Evolutionary conservation across 2,797 vertebrate species (phyloP).

Genomic region (Huso huso): DNA sequence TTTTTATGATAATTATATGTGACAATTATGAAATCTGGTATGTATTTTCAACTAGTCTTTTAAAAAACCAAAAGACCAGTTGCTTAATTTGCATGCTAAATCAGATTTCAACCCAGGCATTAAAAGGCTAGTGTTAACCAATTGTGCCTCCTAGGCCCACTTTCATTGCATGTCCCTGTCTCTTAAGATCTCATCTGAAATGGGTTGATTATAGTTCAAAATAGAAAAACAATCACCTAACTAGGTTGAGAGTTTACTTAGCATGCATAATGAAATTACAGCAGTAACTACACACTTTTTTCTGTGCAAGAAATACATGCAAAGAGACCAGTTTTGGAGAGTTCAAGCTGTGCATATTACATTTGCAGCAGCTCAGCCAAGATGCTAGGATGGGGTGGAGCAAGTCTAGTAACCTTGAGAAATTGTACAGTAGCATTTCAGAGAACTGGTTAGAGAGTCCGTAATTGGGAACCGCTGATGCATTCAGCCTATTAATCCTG

Average conservation of each 20-base stretch:
- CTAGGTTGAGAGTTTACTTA: too few relatives aligned
- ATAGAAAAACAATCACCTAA: too few relatives aligned
- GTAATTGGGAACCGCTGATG: slow-evolving; percentile 9
- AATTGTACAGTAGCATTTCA: background rate
- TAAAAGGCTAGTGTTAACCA: too few relatives aligned
- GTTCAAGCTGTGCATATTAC: background rate
- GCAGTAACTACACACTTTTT: background rate
- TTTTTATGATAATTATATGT: background rate
- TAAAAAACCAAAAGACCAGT: too few relatives aligned
- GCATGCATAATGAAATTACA: too few relatives aligned
- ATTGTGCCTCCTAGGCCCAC: too few relatives aligned
- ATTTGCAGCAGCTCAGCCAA: background rate
- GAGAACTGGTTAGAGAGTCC: background rate
- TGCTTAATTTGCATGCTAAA: too few relatives aligned
- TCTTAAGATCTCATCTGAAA: too few relatives aligned
- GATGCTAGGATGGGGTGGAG: background rate
- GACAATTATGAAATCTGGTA: background rate
- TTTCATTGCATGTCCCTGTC: too few relatives aligned
- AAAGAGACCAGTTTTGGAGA: background rate
- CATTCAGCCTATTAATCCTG: slow-evolving; percentile 6
- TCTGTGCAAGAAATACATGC: background rate
- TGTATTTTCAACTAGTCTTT: too few relatives aligned
- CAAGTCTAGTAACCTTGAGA: background rate
- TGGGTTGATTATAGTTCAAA: too few relatives aligned
- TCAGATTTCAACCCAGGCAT: too few relatives aligned